Evolutionary conservation across 2,888 invertebrate genomes (phyloP), one percentile per base, ranked within the genome.

Genomic region (Drosophila tripunctata): DNA sequence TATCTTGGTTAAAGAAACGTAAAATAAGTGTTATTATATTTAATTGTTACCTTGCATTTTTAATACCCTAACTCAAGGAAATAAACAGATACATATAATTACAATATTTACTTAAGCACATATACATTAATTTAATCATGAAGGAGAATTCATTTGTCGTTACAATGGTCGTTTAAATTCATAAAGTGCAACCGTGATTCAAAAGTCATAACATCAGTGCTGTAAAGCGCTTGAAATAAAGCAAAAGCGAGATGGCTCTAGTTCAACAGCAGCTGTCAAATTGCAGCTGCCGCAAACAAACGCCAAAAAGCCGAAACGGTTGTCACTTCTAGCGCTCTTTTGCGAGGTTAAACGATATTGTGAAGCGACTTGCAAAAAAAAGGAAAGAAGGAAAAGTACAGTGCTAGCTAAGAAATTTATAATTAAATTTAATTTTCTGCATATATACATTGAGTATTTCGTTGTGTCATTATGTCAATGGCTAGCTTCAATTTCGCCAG

Each of bases 311-410:
- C 47, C 61, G 43, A 45, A 27, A 31, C 51, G 33, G 35, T 52
- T 75, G 70, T 70, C 71, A 75, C 2, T 82, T 78, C 79, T 65
- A 76, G 76, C 78, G 83, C 83, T 63, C 75, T 78, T 75, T 79
- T 73, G 77, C 69, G 30, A 83, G 73, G 80, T 79, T 78, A 83
- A 54, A 43, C 17, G 5, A 17, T 63, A 67, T 66, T 60, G 50
- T 14, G 31, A 22, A 54, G 58, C 33, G 21, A n/a, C 14, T 66
- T 38, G 38, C 35, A 22, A 64, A 38, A 44, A 38, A 44, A 38
- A n/a, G n/a, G n/a, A n/a, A n/a, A n/a, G n/a, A n/a, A n/a, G n/a
- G n/a, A n/a, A n/a, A 63, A 76, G 70, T 82, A 75, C 79, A 82
- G 82, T 76, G 45, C 40, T 27, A 17, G 5, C 22, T 6, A 3